These are phyloP conservation scores for Xestia sexstrigata DNA, from an alignment of 2,888 invertebrate genomes.

Conservation along the genomic window DNA sequence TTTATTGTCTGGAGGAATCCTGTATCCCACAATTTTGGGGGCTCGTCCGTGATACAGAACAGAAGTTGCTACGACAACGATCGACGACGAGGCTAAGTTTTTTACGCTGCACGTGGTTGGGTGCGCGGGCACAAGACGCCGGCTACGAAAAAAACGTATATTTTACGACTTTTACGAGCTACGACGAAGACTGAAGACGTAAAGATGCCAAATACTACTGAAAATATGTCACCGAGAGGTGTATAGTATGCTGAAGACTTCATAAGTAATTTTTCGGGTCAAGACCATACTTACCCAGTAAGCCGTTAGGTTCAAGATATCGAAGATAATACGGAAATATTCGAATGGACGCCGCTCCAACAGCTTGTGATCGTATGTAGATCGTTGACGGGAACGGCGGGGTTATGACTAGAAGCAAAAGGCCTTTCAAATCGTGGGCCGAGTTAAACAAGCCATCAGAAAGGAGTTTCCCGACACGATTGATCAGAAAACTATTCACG, in stretches of 20 bases:
- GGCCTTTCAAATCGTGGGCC: too few species aligned
- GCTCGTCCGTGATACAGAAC: too few species aligned
- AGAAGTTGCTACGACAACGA: too few species aligned
- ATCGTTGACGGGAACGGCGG: too few species aligned
- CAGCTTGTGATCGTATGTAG: conserved; percentile 1
- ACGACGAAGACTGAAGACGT: neutral
- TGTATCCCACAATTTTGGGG: too few species aligned
- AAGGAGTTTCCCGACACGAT: conserved; percentile 1
- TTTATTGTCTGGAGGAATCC: too few species aligned
- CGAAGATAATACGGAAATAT: neutral
- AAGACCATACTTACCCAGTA: conserved; percentile 1
- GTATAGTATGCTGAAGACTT: conserved; percentile 1
- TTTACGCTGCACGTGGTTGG: too few species aligned
- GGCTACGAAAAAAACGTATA: too few species aligned
- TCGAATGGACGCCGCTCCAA: neutral
- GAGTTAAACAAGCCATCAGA: neutral
- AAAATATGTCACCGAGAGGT: neutral
- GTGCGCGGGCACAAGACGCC: too few species aligned
- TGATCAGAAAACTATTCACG: neutral
- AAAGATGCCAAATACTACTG: neutral
- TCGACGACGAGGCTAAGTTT: too few species aligned
- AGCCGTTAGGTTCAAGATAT: neutral
- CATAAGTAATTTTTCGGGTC: neutral
- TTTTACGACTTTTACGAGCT: neutral
- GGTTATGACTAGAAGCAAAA: too few species aligned